Percentiles rank a stretch among this genome's conserved stretches.
Conservation (phyloP, 2,888 invertebrate species). For the Cactoblastis cactorum region DNA sequence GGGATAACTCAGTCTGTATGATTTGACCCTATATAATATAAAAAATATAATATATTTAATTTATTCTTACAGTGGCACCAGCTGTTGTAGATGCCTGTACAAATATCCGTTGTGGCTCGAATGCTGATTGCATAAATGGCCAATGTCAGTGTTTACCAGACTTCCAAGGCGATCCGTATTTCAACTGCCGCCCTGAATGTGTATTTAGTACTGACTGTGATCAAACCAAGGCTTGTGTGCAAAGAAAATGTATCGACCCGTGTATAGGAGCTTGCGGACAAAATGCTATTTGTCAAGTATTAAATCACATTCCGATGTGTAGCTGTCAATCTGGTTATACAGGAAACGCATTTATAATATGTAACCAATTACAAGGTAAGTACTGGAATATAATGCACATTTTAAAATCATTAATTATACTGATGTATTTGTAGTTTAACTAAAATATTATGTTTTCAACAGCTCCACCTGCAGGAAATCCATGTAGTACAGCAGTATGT, state of each 20-base stretch:
- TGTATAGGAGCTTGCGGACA: constrained; percentile 86
- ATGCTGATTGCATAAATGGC: constrained; percentile 82
- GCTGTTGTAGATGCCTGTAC: constrained; percentile 81
- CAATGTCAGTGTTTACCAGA: constrained; percentile 85
- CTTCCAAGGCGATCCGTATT: constrained; percentile 86
- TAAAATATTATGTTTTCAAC: constrained; percentile 23
- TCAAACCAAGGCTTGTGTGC: constrained; percentile 83
- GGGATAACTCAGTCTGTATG: too few species aligned
- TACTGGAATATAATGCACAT: background rate
- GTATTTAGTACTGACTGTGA: constrained; percentile 87
- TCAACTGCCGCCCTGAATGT: constrained; percentile 88
- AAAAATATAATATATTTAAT: too few species aligned
- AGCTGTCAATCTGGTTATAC: constrained; percentile 82
- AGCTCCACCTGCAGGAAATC: constrained; percentile 62
- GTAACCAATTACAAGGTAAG: constrained; percentile 79
- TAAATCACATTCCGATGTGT: constrained; percentile 84
- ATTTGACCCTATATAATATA: too few species aligned
- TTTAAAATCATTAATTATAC: background rate
- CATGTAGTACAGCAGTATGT: constrained; percentile 86
- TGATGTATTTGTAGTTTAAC: background rate
- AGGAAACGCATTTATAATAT: constrained; percentile 76
- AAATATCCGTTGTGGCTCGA: constrained; percentile 84
- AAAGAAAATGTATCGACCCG: constrained; percentile 87
- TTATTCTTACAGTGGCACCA: constrained; percentile 43
- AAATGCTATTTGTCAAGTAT: constrained; percentile 78